Conservation (phyloP, 2,113 vertebrate genomes). For the Archocentrus centrarchus region DNA sequence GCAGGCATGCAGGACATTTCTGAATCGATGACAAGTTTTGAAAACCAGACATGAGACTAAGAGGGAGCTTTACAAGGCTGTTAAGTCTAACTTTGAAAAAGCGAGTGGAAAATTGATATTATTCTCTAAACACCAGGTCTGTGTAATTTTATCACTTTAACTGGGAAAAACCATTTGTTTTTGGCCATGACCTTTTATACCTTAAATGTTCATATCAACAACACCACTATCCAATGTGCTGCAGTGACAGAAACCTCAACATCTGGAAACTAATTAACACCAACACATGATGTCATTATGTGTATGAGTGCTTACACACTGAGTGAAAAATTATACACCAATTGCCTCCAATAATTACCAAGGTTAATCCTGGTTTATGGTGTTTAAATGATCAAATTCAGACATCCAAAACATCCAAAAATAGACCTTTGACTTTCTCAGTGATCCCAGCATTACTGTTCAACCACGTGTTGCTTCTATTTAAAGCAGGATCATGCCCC, state of each 20-base stretch:
- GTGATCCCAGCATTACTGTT: constrained; percentile 1
- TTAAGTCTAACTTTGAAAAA: neutral
- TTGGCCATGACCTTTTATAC: constrained; percentile 15
- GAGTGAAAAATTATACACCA: constrained; percentile 31
- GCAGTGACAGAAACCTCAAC: constrained; percentile 34
- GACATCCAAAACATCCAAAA: neutral
- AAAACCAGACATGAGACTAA: neutral
- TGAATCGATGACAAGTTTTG: neutral
- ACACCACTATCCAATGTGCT: constrained; percentile 14
- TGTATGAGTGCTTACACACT: constrained; percentile 26
- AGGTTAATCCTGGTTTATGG: neutral
- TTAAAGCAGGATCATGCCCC: neutral
- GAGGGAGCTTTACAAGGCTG: neutral
- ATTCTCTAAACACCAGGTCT: neutral
- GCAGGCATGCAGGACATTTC: accelerated
- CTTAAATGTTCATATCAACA: constrained; percentile 47
- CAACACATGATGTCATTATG: constrained; percentile 41
- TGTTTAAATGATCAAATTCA: constrained; percentile 12
- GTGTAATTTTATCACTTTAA: neutral
- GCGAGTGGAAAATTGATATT: neutral
- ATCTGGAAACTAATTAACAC: constrained; percentile 63
- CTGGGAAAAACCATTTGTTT: neutral
- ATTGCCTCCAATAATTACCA: constrained; percentile 25
- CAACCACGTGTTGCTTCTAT: neutral
- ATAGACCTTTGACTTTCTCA: neutral